Base-by-base conservation (phyloP, 2,888 invertebrate genomes). In the Lasioglossum calceatum region DNA sequence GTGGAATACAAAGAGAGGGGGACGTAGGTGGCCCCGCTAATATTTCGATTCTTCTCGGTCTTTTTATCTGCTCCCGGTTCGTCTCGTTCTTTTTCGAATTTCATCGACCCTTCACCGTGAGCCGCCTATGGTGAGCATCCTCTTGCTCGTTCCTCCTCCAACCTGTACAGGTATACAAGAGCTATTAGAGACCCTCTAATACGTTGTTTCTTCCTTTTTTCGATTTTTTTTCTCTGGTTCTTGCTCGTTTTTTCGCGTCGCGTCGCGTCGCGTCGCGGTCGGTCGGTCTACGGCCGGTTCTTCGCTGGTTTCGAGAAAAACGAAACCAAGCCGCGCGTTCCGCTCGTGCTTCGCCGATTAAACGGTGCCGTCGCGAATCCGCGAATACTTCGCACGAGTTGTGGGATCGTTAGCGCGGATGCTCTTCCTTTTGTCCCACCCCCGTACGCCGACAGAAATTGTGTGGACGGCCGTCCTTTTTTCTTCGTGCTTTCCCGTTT, bases 11-110 rank as follows among this genome's bases (percentile, higher is more conserved):
- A 73, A 81, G 32, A 10, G 32, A 32, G 36, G 39, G 39, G 86
- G 77, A 85, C 88, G 82, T 91, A 91, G 90, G 89, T 91, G 91
- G 89, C 77, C 36, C 86, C 77, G 76, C 85, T 86, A 84, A 89
- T 88, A 70, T 70, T 70, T 70, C 39, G 36, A 10, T 39, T 67
- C 36, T 7, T 70, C 70, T 88, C 73, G 16, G 19, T 27, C 47
- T 47, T 47, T 50, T 32, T 73, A 19, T 7, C 19, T 16, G 61
- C 14, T 61, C 27, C 27, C 27, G 5, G 61, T 73, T 88, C 89
- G 23, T 70, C 61, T 70, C 23, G 10, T 70, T 70, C 39, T 23
- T 70, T 70, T 70, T 39, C 67, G 70, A 39, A 90, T 91, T 91
- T 88, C 90, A 86, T 88, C 87, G 82, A 42, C 64, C 79, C 78